A percentile compares a stretch with the other conserved stretches of the same genome.
phyloP scores from a whole-genome alignment of 35 echinoderm and acorn worm species.

The Chiridota heheva region DNA sequence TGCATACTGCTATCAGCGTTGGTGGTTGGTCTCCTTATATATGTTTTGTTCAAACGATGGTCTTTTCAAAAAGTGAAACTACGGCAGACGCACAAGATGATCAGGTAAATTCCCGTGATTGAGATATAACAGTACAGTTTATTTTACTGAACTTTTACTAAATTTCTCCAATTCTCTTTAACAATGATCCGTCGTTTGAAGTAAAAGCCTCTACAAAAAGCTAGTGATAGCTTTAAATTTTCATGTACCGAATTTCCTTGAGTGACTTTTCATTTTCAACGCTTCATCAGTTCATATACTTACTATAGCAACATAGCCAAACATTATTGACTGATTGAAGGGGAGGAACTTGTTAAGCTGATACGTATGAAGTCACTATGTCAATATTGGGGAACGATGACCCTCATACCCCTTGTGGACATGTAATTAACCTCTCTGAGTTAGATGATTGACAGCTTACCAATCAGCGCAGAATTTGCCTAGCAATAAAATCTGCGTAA shows the following conservation, averaged over 20 bases:
- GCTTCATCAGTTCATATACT: not conserved
- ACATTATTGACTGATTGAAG: not conserved
- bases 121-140: not conserved
- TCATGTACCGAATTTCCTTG: not conserved
- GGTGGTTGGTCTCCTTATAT: slow-evolving; percentile 42
- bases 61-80: slow-evolving; percentile 40
- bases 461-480: too few species aligned
- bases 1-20: slow-evolving; percentile 22
- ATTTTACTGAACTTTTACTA: not conserved
- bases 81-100: slow-evolving; percentile 26
- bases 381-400: too few species aligned
- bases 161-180: not conserved
- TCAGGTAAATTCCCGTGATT: slow-evolving; percentile 33
- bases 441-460: too few species aligned
- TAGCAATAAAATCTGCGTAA: too few species aligned
- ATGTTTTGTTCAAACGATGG: slow-evolving; percentile 46
- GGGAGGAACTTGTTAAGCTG: too few species aligned
- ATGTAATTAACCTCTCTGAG: too few species aligned
- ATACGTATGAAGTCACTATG: too few species aligned
- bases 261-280: too few species aligned
- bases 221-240: not conserved
- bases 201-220: not conserved
- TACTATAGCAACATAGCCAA: not conserved
- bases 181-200: not conserved
- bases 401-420: too few species aligned